phyloP scores from a whole-genome alignment of 2,888 invertebrate genomes.

The Gymnosoma rotundatum region DNA sequence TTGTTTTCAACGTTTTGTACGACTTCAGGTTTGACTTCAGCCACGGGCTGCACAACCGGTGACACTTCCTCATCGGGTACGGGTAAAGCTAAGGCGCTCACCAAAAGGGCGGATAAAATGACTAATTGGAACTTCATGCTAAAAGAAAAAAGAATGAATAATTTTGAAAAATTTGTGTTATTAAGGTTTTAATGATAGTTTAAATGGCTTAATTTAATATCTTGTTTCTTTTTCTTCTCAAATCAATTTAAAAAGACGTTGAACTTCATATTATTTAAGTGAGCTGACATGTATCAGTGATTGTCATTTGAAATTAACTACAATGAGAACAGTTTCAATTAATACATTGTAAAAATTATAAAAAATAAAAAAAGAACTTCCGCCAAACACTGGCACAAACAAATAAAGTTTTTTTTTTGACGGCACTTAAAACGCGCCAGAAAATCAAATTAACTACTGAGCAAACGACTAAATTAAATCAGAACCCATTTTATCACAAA shows the following conservation, averaged over 20 bases:
- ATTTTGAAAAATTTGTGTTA: background rate
- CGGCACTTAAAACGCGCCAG: constrained; percentile 40
- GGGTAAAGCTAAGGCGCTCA: constrained; percentile 77
- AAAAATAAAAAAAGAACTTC: constrained; percentile 56
- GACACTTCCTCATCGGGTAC: constrained; percentile 79
- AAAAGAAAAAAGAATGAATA: constrained; percentile 57
- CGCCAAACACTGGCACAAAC: constrained; percentile 39
- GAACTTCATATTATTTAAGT: constrained; percentile 66
- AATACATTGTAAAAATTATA: constrained; percentile 33
- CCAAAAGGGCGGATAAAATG: constrained; percentile 77
- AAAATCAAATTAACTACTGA: constrained; percentile 54
- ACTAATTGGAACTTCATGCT: constrained; percentile 80
- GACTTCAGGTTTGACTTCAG: constrained; percentile 62
- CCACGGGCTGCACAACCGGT: constrained; percentile 73
- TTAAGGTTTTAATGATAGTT: background rate
- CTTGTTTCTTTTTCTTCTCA: background rate
- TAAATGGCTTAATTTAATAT: background rate
- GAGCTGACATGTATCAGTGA: constrained; percentile 17
- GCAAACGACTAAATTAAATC: constrained; percentile 33
- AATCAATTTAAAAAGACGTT: constrained; percentile 54
- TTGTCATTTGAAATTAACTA: constrained; percentile 30
- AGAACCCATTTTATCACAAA: constrained; percentile 14
- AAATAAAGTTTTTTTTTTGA: constrained; percentile 10
- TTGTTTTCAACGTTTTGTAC: constrained; percentile 66
- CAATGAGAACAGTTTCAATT: constrained; percentile 43